Conservation (phyloP, 2,113 vertebrate species). For the Rhinichthys klamathensis region DNA sequence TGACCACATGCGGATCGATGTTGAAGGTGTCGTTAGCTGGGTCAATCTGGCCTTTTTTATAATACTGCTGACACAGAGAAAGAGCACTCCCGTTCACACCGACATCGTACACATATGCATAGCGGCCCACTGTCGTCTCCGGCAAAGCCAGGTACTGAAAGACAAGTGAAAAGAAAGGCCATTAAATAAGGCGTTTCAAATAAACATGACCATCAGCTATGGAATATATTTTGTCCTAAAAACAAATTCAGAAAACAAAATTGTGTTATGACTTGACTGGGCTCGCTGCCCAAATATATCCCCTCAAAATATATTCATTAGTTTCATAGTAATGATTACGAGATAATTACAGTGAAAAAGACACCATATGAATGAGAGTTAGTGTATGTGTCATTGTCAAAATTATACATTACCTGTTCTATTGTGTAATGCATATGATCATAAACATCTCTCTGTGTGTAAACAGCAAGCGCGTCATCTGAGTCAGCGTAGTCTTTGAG, state of each 20-base stretch:
- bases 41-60: conserved; percentile 86
- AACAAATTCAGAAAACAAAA: background rate
- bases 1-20: conserved; percentile 85
- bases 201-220: background rate
- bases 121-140: conserved; percentile 84
- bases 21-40: conserved; percentile 92
- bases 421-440: conserved; percentile 79
- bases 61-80: conserved; percentile 88
- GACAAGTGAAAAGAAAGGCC: background rate
- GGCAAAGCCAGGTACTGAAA: conserved; percentile 83
- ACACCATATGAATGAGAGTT: background rate
- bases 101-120: conserved; percentile 81
- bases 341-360: background rate
- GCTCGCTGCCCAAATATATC: background rate
- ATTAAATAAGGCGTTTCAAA: background rate
- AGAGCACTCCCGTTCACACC: conserved; percentile 81
- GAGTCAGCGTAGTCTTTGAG: conserved; percentile 85
- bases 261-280: background rate
- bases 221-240: background rate
- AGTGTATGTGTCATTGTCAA: background rate
- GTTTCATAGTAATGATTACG: too few relatives aligned
- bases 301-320: background rate
- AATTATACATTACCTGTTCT: conserved; percentile 74
- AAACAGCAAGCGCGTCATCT: conserved; percentile 79
- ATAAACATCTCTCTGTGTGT: conserved; percentile 84